Base-by-base conservation (phyloP, 2,888 invertebrate genomes). In the Carpatolechia fugitivella region DNA sequence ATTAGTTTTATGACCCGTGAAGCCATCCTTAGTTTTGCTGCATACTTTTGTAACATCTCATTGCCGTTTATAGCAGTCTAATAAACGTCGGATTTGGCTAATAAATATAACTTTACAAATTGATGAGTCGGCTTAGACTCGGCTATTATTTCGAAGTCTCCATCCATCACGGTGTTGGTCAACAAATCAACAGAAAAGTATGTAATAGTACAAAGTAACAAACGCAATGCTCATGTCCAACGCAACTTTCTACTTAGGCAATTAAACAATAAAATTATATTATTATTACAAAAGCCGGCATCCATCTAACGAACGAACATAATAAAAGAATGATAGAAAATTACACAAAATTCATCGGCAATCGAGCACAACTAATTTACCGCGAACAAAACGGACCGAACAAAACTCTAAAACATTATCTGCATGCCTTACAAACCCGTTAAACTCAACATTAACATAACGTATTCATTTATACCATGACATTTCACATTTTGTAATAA, bases 401-500 rank as follows among this genome's bases (percentile, higher is more conserved):
- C 74, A 64, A 74, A 78, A 79, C 79, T 78, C 76, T 74, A 78
- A 81, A 76, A 74, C 76, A 80, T 77, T 80, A 82, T 80, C 83
- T 70, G 79, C 77, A 78, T 76, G 76, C 74, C 78, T 73, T 77
- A 83, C 83, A 80, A 78, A 79, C 74, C 79, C 80, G 83, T 85
- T 83, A 86, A 84, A 82, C 67, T 79, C 78, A 46, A 68, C 80
- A 89, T 89, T 89, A 89, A 87, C 86, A 87, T 85, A 88, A 86
- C 84, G 76, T 78, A 87, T 88, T 82, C 83, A 85, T 88, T 87
- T 85, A 82, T 77, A 89, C 83, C 89, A 86, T 90, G 89, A 90
- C 90, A 90, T 87, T 87, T 87, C 89, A 89, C 81, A 88, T 89
- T 90, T 87, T 82, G 82, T 86, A 82, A 89, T 82, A 88, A 90